Conservation (phyloP, 1,140 invertebrate species). For the Heliothis virescens region DNA sequence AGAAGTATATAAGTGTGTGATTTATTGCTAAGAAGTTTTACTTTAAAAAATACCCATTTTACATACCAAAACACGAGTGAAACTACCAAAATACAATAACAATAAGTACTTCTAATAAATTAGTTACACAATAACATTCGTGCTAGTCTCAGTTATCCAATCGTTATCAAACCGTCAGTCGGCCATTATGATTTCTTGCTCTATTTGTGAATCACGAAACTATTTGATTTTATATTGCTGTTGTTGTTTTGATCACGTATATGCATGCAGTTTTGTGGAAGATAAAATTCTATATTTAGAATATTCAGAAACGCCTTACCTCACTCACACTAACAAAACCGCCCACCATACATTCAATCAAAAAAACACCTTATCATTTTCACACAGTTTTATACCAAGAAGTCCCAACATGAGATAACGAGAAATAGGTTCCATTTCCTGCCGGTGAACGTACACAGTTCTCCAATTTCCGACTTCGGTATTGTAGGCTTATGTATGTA, state of each 20-base stretch:
- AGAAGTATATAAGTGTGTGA: no score
- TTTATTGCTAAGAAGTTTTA: no score
- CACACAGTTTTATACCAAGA: conserved; percentile 8
- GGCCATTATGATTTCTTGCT: conserved; percentile 26
- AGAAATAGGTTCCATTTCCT: conserved; percentile 42
- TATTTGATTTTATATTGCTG: conserved; percentile 7
- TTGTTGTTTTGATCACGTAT: conserved; percentile 17
- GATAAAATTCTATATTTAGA: background rate
- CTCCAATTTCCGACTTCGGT: conserved; percentile 33
- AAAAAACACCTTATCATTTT: background rate
- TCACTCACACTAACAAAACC: background rate
- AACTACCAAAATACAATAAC: background rate
- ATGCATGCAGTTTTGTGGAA: no score
- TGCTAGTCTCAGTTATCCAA: conserved; percentile 7
- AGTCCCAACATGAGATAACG: conserved; percentile 5
- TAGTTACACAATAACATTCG: background rate
- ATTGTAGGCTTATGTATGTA: background rate
- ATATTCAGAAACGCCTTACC: background rate
- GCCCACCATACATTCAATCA: conserved; percentile 3
- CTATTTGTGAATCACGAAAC: conserved; percentile 22
- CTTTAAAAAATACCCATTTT: no score
- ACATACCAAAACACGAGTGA: background rate
- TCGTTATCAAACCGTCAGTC: background rate
- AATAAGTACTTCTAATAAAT: no score
- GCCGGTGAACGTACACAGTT: conserved; percentile 18